Base-by-base conservation (phyloP, 92 coral and sea anemone genomes). In the Galaxea fascicularis region DNA sequence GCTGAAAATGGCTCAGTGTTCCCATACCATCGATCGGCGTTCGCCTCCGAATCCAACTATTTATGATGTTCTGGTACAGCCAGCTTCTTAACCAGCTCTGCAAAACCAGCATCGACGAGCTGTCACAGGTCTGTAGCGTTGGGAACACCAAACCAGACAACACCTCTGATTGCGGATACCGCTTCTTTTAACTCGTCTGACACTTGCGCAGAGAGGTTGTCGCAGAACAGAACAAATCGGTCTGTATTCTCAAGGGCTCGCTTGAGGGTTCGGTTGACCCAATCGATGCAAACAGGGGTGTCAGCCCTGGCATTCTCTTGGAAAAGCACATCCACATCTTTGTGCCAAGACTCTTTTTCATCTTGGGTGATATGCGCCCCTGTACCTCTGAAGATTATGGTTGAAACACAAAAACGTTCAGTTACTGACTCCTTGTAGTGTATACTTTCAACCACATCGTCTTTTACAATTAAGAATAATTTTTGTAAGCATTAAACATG, bases 291-390 rank as follows among this genome's bases (percentile, higher is more conserved):
- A 25, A 47, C 51, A 2, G 20, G 31, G 46, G 77, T 77, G 62
- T 85, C 84, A 1, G 84, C 89, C 89, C 84, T 77, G 0, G 78
- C 84, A 24, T 85, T 85, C 51, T 54, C 84, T 66, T 85, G 89
- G 12, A 62, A 85, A 45, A 47, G 76, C 1, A 76, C 77, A 57
- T 67, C 71, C 20, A 85, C 6, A 28, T 65, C 83, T 22, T 44
- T 51, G 41, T 85, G 71, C 3, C 68, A 85, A n/a, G 89, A 71
- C 25, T 24, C 60, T 58, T 54, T 78, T 68, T 85, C 84, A 4
- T 85, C 89, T 29, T 67, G 15, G 39, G 72, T 85, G 16, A 85
- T 71, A 15, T 85, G 69, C 11, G 67, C 68, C n/a, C 79, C 78
- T 15, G 20, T 77, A 2, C 89, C 72, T 4, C 65, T 78, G 49